phyloP scores from a whole-genome alignment of 2,113 vertebrate genomes.

The Hyperoodon ampullatus region DNA sequence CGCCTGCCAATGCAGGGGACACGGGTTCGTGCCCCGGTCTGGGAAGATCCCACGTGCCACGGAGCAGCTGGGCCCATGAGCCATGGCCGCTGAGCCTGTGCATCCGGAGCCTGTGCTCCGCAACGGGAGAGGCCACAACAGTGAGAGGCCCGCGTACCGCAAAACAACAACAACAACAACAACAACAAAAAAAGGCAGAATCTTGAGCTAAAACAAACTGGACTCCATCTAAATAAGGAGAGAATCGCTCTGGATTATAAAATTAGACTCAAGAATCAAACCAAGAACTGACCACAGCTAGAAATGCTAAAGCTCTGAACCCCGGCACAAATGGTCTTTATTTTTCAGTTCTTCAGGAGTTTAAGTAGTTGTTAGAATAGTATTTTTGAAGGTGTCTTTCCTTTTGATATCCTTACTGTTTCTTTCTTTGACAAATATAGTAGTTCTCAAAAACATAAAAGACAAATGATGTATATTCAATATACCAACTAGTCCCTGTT shows the following conservation, averaged over 20 bases:
- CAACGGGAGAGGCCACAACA: no score
- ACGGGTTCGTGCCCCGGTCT: no score
- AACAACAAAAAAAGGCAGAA: background rate
- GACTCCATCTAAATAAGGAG: background rate
- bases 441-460: background rate
- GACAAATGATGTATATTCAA: background rate
- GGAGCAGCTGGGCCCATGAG: no score
- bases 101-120: no score
- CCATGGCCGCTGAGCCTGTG: no score
- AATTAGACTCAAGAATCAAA: background rate
- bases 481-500: background rate
- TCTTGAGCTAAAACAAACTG: slow-evolving; percentile 23
- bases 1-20: no score
- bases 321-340: background rate
- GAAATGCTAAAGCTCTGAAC: background rate
- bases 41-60: no score
- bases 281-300: background rate
- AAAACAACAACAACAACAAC: no score
- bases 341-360: background rate
- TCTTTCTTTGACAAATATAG: background rate
- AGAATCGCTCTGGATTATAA: background rate
- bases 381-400: background rate
- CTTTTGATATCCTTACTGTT: background rate
- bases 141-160: no score
- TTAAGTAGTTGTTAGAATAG: background rate